A percentile compares a stretch with the other conserved stretches of the same genome.
These are phyloP conservation scores for Enteromius radiatus DNA, from an alignment of 2,797 vertebrate genomes.

Conservation along the genomic window DNA sequence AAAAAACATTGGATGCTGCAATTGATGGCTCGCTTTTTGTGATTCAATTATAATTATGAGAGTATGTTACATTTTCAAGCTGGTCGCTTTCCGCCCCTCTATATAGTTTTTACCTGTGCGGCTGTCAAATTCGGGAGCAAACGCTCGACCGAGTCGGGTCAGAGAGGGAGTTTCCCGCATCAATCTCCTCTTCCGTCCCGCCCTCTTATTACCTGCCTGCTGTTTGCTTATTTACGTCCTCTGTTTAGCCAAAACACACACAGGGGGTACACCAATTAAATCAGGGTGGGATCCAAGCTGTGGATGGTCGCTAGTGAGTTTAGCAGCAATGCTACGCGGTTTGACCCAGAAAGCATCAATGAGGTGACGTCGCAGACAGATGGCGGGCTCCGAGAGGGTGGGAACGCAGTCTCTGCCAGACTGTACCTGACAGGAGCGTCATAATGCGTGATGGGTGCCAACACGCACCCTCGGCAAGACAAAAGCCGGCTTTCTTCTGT, in stretches of 20 bases:
- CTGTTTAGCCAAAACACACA: constrained; percentile 79
- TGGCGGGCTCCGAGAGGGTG: constrained; percentile 45
- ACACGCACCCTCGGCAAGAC: constrained; percentile 8
- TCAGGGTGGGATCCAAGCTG: constrained; percentile 59
- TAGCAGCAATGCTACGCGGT: constrained; percentile 50
- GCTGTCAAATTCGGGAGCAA: constrained; percentile 67
- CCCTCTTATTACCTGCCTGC: constrained; percentile 76
- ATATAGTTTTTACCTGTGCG: constrained; percentile 70
- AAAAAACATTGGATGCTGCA: not conserved
- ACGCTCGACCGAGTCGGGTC: constrained; percentile 59
- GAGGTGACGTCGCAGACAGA: constrained; percentile 49
- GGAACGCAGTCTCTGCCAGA: constrained; percentile 22
- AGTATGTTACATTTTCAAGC: not conserved
- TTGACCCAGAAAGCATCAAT: constrained; percentile 51
- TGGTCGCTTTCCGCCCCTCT: not conserved
- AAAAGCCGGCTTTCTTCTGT: constrained; percentile 52
- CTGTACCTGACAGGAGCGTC: constrained; percentile 45
- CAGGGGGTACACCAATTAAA: constrained; percentile 76
- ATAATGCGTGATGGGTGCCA: constrained; percentile 42
- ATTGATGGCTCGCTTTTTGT: not conserved
- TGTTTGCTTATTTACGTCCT: constrained; percentile 81
- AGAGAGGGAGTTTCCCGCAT: constrained; percentile 61
- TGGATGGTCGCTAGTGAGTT: constrained; percentile 46
- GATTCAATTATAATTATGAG: not conserved
- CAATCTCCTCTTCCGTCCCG: constrained; percentile 71